A percentile compares a stretch with the other conserved stretches of the same genome.
Evolutionary conservation across 64 coral and sea anemone species (phyloP).

Genomic region (Orbicella faveolata): DNA sequence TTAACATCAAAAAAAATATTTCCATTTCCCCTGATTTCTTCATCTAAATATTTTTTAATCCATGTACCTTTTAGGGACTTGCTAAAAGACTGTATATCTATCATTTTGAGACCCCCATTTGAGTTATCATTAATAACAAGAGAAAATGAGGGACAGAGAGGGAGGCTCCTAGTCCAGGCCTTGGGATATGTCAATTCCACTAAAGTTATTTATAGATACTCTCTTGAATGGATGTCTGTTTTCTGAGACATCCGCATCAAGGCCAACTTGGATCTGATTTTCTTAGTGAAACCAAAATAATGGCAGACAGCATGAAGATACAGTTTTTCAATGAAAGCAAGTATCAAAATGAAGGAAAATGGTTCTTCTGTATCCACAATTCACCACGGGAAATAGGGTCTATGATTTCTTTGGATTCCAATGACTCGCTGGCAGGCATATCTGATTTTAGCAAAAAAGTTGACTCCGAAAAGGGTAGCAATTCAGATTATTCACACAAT

Average conservation of each 20-base stretch:
- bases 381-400: neutral
- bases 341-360: no score
- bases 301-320: no score
- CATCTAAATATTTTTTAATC: constrained; percentile 49
- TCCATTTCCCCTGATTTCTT: constrained; percentile 63
- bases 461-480: neutral
- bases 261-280: no score
- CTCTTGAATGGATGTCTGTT: no score
- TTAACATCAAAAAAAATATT: constrained; percentile 57
- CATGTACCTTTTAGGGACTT: constrained; percentile 45
- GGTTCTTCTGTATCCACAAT: neutral
- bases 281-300: no score
- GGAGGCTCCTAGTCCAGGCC: no score
- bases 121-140: constrained; percentile 1
- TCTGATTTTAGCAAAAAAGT: neutral
- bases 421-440: neutral
- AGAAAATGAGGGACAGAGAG: no score
- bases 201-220: no score
- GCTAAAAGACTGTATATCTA: constrained; percentile 28
- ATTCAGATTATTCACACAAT: neutral
- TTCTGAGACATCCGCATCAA: no score
- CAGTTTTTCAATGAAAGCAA: no score
- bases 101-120: constrained; percentile 35
- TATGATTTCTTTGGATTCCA: neutral
- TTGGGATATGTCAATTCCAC: no score